Percentiles rank a stretch among this genome's conserved stretches.
Conservation (phyloP, 1,140 invertebrate species). For the Saccostrea glomerata region DNA sequence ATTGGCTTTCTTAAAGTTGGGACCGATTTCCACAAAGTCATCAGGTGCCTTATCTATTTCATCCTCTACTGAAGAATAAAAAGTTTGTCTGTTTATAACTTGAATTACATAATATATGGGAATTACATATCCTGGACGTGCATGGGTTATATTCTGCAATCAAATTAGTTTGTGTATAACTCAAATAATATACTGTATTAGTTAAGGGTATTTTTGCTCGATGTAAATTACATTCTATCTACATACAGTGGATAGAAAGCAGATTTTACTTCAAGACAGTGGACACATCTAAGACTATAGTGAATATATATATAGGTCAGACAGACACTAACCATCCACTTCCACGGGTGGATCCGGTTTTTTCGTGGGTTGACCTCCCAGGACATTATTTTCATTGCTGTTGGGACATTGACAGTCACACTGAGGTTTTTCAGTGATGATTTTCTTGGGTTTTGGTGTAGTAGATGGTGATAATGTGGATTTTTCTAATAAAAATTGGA, state of each 20-base stretch:
- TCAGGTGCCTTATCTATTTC: background rate
- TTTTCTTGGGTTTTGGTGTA: slow-evolving; percentile 23
- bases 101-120: background rate
- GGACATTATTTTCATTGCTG: slow-evolving; percentile 35
- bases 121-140: background rate
- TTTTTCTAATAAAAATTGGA: slow-evolving; percentile 41
- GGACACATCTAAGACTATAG: slow-evolving; percentile 11
- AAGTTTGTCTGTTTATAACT: slow-evolving; percentile 6
- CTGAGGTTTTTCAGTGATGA: slow-evolving; percentile 37
- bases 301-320: slow-evolving; percentile 14
- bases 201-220: background rate
- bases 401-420: slow-evolving; percentile 36
- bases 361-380: slow-evolving; percentile 1
- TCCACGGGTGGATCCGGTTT: background rate
- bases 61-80: slow-evolving; percentile 28
- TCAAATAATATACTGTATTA: background rate
- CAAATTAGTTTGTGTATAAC: background rate
- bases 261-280: background rate
- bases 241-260: slow-evolving; percentile 9
- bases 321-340: slow-evolving; percentile 26
- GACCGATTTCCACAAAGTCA: background rate
- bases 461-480: slow-evolving; percentile 32
- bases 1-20: background rate
- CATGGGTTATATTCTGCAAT: background rate
- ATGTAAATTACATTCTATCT: slow-evolving; percentile 22